Conservation (phyloP, 2,113 vertebrate genomes). For the Lipophrys pholis region DNA sequence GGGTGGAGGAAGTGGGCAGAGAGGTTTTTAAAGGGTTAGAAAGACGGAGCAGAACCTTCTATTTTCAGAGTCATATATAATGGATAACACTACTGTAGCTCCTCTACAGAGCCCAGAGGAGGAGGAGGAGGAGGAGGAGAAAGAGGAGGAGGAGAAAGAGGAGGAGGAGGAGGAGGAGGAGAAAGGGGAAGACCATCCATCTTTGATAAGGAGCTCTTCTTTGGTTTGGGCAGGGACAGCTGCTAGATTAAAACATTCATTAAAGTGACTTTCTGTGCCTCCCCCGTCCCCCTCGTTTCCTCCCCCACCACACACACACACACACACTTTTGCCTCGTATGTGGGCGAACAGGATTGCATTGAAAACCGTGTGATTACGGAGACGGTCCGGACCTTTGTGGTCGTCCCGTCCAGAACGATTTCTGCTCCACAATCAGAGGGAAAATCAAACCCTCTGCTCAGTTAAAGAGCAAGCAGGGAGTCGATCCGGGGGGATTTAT, state of each 20-base stretch:
- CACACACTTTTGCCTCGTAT: slow-evolving; percentile 6
- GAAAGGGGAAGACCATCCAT: slow-evolving; percentile 74
- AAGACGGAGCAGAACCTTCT: slow-evolving; percentile 79
- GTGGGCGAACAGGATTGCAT: slow-evolving; percentile 35
- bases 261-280: slow-evolving; percentile 68
- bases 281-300: slow-evolving; percentile 4
- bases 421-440: slow-evolving; percentile 39
- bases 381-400: slow-evolving; percentile 8
- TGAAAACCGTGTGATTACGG: slow-evolving; percentile 55
- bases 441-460: slow-evolving; percentile 28
- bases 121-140: slow-evolving; percentile 34
- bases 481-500: slow-evolving; percentile 40
- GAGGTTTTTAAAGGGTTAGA: slow-evolving; percentile 76
- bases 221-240: slow-evolving; percentile 79
- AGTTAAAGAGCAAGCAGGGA: slow-evolving; percentile 27
- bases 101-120: slow-evolving; percentile 68
- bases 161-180: slow-evolving; percentile 37
- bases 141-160: slow-evolving; percentile 34
- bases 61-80: slow-evolving; percentile 86
- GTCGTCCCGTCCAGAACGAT: slow-evolving; percentile 28
- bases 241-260: slow-evolving; percentile 85
- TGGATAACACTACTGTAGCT: slow-evolving; percentile 79
- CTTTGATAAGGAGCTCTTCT: slow-evolving; percentile 83
- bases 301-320: not conserved
- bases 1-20: slow-evolving; percentile 37